Evolutionary conservation across 2,113 vertebrate genomes (phyloP).

Genomic region (Actenoides hombroni): DNA sequence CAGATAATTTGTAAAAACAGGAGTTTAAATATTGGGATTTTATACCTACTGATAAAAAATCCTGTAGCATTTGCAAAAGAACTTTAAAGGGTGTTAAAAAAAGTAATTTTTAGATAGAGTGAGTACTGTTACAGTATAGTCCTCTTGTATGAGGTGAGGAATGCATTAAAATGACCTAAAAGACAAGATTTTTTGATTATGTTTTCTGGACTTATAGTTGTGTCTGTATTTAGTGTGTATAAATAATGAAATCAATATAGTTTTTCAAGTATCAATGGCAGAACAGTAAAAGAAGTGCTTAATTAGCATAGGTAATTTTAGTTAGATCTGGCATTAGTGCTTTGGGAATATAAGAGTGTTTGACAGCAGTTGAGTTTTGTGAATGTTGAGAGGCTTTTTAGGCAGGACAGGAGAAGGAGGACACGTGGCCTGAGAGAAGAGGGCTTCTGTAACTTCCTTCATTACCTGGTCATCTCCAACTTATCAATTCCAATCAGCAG

Average conservation of each 20-base stretch:
- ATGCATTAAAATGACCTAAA: not conserved
- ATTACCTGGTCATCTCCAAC: not conserved
- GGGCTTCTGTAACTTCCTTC: not conserved
- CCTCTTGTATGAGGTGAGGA: not conserved
- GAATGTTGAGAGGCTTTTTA: not conserved
- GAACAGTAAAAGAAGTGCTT: not conserved
- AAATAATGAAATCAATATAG: not conserved
- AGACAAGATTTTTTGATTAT: not conserved
- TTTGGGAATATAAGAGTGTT: not conserved
- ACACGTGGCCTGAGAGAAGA: not conserved
- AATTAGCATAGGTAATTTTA: not conserved
- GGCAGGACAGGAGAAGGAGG: not conserved
- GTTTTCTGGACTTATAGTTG: not conserved
- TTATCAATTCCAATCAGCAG: not conserved
- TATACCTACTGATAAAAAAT: not conserved
- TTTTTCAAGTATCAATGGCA: not conserved
- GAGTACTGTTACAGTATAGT: not conserved
- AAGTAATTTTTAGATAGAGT: not conserved
- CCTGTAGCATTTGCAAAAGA: not conserved
- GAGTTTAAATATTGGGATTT: not conserved
- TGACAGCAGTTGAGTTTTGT: not conserved
- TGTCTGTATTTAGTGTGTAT: not conserved
- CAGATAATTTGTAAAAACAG: not conserved
- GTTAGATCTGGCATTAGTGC: not conserved
- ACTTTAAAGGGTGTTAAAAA: not conserved